These are phyloP conservation scores for Phylloscopus collybita DNA, from an alignment of 2,797 vertebrate genomes.

Conservation along the genomic window DNA sequence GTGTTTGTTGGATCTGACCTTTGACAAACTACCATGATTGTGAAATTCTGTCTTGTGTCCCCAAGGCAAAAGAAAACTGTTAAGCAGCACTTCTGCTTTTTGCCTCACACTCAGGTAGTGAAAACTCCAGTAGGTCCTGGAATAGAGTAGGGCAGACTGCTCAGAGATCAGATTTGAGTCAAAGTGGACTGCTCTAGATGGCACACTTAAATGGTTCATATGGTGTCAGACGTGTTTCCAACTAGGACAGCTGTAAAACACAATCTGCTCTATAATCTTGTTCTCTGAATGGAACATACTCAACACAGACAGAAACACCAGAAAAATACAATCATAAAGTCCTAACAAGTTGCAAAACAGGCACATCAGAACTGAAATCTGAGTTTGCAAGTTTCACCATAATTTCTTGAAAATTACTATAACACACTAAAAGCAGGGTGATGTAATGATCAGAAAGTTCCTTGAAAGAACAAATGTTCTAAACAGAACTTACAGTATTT, in stretches of 20 bases:
- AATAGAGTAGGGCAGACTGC: neutral
- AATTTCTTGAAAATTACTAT: neutral
- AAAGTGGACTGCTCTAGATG: conserved; percentile 10
- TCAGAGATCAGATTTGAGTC: neutral
- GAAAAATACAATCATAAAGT: neutral
- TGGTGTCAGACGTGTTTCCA: neutral
- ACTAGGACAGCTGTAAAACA: conserved; percentile 1
- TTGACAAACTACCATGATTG: neutral
- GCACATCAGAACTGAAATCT: neutral
- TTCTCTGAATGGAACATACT: neutral
- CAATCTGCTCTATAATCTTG: neutral
- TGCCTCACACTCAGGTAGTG: neutral
- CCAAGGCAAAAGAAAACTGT: neutral
- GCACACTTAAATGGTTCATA: conserved; percentile 25
- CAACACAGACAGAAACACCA: neutral
- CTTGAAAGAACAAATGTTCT: neutral
- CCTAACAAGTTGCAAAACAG: neutral
- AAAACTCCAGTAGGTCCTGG: neutral
- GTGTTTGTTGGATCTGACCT: neutral
- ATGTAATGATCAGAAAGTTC: neutral
- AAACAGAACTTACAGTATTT: neutral
- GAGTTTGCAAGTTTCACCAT: neutral
- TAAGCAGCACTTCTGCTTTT: neutral
- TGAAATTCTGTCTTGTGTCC: neutral
- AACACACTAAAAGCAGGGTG: neutral